These are phyloP conservation scores for Ormyrus labotus DNA, from an alignment of 2,888 invertebrate species.

Conservation along the genomic window DNA sequence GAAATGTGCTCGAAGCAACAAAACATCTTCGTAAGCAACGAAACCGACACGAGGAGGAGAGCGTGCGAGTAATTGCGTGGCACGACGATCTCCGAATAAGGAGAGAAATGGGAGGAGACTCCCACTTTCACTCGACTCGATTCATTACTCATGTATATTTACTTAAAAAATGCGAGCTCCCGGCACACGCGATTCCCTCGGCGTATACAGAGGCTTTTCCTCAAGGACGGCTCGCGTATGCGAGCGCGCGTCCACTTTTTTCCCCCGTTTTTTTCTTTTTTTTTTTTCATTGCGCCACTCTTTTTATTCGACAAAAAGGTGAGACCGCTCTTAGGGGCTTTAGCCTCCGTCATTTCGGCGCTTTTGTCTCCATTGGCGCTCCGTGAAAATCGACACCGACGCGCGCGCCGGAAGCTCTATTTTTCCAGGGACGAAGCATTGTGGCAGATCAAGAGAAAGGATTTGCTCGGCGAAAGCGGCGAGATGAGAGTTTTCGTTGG, in stretches of 20 bases:
- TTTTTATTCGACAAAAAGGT: background rate
- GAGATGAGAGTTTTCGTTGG: too few species aligned
- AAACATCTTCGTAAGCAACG: too few species aligned
- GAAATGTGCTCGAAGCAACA: too few species aligned
- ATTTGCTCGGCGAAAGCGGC: too few species aligned
- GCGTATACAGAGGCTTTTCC: background rate
- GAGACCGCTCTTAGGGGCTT: background rate
- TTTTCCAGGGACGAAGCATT: too few species aligned
- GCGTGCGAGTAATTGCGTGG: background rate
- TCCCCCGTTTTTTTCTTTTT: too few species aligned
- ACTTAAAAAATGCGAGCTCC: background rate
- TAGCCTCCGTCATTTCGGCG: too few species aligned
- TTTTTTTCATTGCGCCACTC: background rate
- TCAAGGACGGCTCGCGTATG: background rate
- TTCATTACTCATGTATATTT: conserved; percentile 46
- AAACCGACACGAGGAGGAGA: background rate
- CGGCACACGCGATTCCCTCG: conserved; percentile 24
- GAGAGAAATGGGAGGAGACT: background rate
- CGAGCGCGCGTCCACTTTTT: background rate
- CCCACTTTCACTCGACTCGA: background rate
- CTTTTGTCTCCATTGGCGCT: too few species aligned
- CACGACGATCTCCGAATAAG: background rate
- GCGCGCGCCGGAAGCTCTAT: too few species aligned
- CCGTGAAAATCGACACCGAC: too few species aligned
- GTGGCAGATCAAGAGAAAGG: too few species aligned